A percentile compares a stretch with the other conserved stretches of the same genome.
These are phyloP conservation scores for Andricus quercusramuli DNA, from an alignment of 2,888 invertebrate genomes.

Conservation along the genomic window DNA sequence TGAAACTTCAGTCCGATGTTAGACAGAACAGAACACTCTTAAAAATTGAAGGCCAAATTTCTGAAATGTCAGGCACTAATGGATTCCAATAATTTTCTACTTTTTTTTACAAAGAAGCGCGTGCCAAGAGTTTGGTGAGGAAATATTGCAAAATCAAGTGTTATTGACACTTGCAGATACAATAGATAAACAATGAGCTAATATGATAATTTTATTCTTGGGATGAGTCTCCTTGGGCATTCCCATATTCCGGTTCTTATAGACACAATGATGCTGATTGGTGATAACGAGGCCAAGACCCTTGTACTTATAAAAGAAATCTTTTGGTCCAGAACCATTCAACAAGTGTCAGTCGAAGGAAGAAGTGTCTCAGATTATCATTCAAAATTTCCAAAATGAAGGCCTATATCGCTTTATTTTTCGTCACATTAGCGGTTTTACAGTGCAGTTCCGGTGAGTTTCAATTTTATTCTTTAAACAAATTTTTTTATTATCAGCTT, in stretches of 20 bases:
- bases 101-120: not conserved
- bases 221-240: not conserved
- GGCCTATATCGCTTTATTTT: not conserved
- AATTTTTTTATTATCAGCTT: not conserved
- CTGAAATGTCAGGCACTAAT: not conserved
- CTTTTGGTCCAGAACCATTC: constrained; percentile 1
- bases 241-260: not conserved
- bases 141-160: not conserved
- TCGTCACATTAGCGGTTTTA: not conserved
- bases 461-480: not conserved
- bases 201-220: not conserved
- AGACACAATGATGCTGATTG: not conserved
- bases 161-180: not conserved
- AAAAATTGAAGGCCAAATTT: too few relatives aligned
- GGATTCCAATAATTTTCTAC: too few relatives aligned
- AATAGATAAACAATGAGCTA: not conserved
- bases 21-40: too few relatives aligned
- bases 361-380: not conserved
- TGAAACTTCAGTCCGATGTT: too few relatives aligned
- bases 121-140: not conserved
- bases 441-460: not conserved
- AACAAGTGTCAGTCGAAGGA: not conserved
- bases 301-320: not conserved
- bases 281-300: not conserved
- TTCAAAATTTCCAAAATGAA: not conserved